Percentiles rank a stretch among this genome's conserved stretches.
Conservation (phyloP, 2,113 vertebrate species). For the Chrysemys picta region DNA sequence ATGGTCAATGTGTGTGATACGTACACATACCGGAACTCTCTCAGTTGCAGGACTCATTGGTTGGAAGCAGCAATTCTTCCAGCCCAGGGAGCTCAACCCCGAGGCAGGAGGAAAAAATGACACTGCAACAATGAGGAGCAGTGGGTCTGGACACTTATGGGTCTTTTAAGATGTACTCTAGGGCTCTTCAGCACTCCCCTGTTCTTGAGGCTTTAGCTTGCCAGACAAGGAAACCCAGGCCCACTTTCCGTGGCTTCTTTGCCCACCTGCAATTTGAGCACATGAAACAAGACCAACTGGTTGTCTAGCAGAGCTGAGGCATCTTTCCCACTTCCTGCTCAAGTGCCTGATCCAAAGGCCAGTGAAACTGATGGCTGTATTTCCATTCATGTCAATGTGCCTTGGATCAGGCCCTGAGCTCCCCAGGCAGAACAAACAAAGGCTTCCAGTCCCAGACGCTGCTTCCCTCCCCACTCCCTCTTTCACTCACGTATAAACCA, state of each 20-base stretch:
- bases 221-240: background rate
- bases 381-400: background rate
- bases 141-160: background rate
- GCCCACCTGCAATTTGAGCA: background rate
- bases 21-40: fast-evolving
- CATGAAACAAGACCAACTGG: background rate
- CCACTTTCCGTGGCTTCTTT: background rate
- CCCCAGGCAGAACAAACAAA: background rate
- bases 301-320: background rate
- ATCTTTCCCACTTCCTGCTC: background rate
- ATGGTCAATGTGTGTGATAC: background rate
- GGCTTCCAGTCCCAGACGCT: fast-evolving
- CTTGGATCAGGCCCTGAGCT: fast-evolving
- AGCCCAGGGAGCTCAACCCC: background rate
- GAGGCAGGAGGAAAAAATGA: background rate
- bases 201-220: background rate
- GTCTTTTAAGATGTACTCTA: background rate
- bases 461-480: background rate
- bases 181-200: background rate
- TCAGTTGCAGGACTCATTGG: background rate
- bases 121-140: background rate
- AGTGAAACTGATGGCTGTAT: background rate
- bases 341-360: background rate
- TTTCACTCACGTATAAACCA: background rate
- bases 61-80: background rate